phyloP scores from a whole-genome alignment of 2,888 invertebrate genomes.

The Sarcophaga carnaria region DNA sequence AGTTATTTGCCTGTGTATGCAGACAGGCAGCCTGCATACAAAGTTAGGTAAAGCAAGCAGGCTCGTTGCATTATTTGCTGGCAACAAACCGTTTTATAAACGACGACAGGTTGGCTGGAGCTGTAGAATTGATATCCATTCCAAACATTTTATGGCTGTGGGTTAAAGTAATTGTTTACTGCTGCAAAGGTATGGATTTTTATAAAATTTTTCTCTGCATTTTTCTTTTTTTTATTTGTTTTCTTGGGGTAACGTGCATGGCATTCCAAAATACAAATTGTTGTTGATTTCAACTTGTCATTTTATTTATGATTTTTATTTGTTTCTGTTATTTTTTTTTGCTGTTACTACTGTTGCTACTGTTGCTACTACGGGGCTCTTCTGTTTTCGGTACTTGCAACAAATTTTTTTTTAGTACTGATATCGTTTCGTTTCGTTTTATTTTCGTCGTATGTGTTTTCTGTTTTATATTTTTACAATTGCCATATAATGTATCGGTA shows the following conservation, averaged over 20 bases:
- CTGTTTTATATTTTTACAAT: slow-evolving; percentile 42
- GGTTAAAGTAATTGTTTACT: slow-evolving; percentile 41
- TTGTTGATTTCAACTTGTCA: slow-evolving; percentile 67
- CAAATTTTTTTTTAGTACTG: slow-evolving; percentile 11
- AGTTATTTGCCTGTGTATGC: no score
- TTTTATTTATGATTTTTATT: slow-evolving; percentile 65
- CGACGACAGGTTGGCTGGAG: no score
- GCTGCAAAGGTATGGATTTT: not conserved
- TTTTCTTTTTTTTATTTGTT: not conserved
- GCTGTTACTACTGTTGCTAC: slow-evolving; percentile 17
- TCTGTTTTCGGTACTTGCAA: no score
- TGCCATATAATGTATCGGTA: slow-evolving; percentile 2
- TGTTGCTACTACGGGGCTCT: not conserved
- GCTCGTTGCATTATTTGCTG: not conserved
- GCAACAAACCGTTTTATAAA: not conserved
- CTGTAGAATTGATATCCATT: no score
- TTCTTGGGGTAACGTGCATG: slow-evolving; percentile 50
- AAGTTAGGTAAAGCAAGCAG: not conserved
- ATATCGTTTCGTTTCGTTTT: not conserved
- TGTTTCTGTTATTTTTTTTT: slow-evolving; percentile 34
- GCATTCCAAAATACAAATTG: slow-evolving; percentile 66
- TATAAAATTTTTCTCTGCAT: not conserved
- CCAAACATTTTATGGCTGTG: no score
- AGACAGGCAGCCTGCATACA: no score
- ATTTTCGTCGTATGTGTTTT: slow-evolving; percentile 8